Evolutionary conservation across 2,888 invertebrate genomes (phyloP).

Genomic region (Gymnosoma rotundatum): DNA sequence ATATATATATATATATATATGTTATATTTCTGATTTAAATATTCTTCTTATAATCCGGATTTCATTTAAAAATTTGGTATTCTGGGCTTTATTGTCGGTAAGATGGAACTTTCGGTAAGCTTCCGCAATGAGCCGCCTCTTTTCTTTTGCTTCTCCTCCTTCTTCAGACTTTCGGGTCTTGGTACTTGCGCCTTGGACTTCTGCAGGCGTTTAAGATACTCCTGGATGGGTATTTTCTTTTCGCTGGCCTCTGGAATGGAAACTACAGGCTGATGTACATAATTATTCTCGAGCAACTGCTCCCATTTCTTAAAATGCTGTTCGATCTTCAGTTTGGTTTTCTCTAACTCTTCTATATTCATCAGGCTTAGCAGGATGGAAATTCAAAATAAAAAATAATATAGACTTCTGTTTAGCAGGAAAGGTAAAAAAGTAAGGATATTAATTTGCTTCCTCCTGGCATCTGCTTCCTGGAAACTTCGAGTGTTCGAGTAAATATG

Average conservation of each 20-base stretch:
- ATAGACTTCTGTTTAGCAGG: no score
- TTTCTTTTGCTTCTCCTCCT: background rate
- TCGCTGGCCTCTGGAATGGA: conserved; percentile 6
- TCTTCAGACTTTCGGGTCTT: background rate
- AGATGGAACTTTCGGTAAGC: conserved; percentile 6
- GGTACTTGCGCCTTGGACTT: background rate
- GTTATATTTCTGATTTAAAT: no score
- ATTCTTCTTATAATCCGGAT: background rate
- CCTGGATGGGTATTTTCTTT: conserved; percentile 6
- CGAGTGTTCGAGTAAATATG: no score
- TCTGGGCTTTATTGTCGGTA: conserved; percentile 3
- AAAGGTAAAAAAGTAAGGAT: no score
- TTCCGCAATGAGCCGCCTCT: background rate
- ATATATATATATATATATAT: no score
- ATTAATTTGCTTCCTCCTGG: no score
- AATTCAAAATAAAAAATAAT: no score
- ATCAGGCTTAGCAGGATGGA: no score
- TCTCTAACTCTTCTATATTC: conserved; percentile 10
- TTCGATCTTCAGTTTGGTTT: conserved; percentile 4
- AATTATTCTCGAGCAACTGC: conserved; percentile 7
- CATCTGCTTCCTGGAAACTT: no score
- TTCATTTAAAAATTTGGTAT: conserved; percentile 7
- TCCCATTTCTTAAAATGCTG: background rate
- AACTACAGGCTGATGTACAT: conserved; percentile 2
- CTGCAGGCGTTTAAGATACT: conserved; percentile 14